Evolutionary conservation across 1,140 invertebrate species (phyloP).

Genomic region (Danaus melanippus): DNA sequence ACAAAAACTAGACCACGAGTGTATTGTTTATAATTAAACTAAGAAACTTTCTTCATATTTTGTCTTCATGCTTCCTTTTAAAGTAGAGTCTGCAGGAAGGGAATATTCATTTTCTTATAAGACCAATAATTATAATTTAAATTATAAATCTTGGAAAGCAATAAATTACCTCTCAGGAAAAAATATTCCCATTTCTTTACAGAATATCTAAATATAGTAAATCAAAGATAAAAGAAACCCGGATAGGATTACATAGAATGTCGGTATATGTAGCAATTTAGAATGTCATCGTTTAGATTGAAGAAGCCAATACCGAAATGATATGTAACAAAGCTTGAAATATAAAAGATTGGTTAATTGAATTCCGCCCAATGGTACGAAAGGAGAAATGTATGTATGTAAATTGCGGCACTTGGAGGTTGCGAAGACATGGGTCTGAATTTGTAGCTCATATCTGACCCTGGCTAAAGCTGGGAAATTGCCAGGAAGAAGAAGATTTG

Average conservation of each 20-base stretch:
- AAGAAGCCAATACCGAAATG: constrained; percentile 30
- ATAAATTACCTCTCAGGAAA: no score
- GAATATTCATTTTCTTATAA: no score
- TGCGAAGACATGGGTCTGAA: constrained; percentile 48
- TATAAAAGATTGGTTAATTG: constrained; percentile 61
- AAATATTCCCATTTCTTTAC: no score
- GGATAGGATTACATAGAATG: constrained; percentile 20
- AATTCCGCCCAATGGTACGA: constrained; percentile 47
- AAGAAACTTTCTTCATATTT: no score
- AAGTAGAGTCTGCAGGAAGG: no score
- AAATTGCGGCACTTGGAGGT: constrained; percentile 52
- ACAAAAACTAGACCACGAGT: no score
- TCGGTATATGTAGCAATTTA: constrained; percentile 24
- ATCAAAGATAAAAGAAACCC: constrained; percentile 12
- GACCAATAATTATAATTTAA: no score
- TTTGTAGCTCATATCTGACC: constrained; percentile 58
- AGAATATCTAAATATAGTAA: constrained; percentile 11
- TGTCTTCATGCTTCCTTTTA: no score
- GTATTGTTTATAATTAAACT: no score
- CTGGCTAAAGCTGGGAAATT: no score
- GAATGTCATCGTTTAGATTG: constrained; percentile 29
- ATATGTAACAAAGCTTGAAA: constrained; percentile 46
- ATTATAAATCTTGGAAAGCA: no score
- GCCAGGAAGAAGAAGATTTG: no score
- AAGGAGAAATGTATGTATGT: constrained; percentile 52